These are phyloP conservation scores for Salpingus planirostris DNA, from an alignment of 2,888 invertebrate genomes.

Conservation along the genomic window DNA sequence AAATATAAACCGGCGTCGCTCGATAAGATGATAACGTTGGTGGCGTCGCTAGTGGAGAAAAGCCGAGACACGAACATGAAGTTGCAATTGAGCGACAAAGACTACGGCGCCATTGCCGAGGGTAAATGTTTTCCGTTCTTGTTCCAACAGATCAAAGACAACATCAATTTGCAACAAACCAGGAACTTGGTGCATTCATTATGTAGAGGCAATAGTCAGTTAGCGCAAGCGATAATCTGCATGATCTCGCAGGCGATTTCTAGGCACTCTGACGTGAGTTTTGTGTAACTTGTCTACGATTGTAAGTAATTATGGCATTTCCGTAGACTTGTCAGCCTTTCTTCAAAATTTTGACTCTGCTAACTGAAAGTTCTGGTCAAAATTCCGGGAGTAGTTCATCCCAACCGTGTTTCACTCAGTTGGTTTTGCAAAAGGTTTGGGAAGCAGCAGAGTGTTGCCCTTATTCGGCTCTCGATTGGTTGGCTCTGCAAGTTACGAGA, in stretches of 20 bases:
- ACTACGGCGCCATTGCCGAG: constrained; percentile 74
- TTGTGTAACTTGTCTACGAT: neutral
- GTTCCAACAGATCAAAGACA: constrained; percentile 90
- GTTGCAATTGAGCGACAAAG: constrained; percentile 66
- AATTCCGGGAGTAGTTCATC: constrained; percentile 58
- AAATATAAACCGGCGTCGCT: constrained; percentile 84
- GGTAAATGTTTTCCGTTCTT: constrained; percentile 91
- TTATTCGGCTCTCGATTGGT: constrained; percentile 87
- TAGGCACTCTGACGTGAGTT: constrained; percentile 74
- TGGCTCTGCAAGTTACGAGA: constrained; percentile 73
- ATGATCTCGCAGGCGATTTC: constrained; percentile 88
- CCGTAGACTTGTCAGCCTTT: constrained; percentile 77
- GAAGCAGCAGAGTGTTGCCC: constrained; percentile 85
- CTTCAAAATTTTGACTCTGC: constrained; percentile 80
- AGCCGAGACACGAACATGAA: constrained; percentile 70
- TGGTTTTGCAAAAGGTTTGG: constrained; percentile 82
- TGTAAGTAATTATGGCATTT: constrained; percentile 16
- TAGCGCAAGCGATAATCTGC: constrained; percentile 80
- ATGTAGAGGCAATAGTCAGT: constrained; percentile 81
- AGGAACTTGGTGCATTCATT: constrained; percentile 85
- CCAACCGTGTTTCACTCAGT: constrained; percentile 83
- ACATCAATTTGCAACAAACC: constrained; percentile 85
- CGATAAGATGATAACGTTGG: constrained; percentile 91
- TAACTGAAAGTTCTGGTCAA: constrained; percentile 60
- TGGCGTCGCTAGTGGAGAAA: constrained; percentile 80